These are phyloP conservation scores for Scomberomorus guttatus DNA, from an alignment of 2,797 vertebrate species.

Conservation along the genomic window DNA sequence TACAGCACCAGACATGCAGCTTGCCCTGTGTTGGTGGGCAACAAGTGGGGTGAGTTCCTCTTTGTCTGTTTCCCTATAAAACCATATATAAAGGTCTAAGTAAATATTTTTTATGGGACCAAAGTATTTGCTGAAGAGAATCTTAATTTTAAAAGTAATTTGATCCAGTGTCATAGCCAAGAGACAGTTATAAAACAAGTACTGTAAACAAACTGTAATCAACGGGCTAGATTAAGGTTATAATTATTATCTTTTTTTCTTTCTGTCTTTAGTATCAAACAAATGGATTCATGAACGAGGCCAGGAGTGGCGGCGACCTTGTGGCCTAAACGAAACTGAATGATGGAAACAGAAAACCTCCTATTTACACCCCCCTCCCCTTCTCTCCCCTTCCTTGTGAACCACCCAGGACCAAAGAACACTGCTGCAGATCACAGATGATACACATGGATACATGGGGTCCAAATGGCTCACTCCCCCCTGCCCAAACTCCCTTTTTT, in stretches of 20 bases:
- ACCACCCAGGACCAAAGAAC: slow-evolving; percentile 54
- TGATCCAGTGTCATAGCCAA: not conserved
- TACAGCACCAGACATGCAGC: slow-evolving; percentile 98
- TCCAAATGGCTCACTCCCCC: slow-evolving; percentile 30
- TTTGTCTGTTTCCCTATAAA: slow-evolving; percentile 5
- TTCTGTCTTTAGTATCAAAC: slow-evolving; percentile 91
- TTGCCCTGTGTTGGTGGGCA: slow-evolving; percentile 97
- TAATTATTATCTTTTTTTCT: slow-evolving; percentile 4
- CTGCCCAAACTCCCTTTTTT: slow-evolving; percentile 33
- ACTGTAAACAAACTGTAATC: not conserved
- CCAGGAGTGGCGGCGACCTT: slow-evolving; percentile 97
- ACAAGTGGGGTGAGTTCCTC: slow-evolving; percentile 95
- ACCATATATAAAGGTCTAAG: not conserved
- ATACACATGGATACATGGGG: slow-evolving; percentile 22
- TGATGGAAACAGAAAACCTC: slow-evolving; percentile 62
- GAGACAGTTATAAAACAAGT: not conserved
- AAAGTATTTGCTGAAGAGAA: not conserved
- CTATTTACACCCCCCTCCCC: not conserved
- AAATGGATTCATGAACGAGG: slow-evolving; percentile 99
- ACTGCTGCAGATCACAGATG: slow-evolving; percentile 58
- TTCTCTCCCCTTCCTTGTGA: slow-evolving; percentile 48
- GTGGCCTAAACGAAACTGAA: slow-evolving; percentile 89
- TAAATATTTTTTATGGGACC: not conserved
- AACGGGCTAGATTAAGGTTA: not conserved
- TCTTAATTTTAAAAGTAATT: not conserved